Evolutionary conservation across 2,113 vertebrate species (phyloP).

Genomic region (Brachyhypopomus occidentalis): DNA sequence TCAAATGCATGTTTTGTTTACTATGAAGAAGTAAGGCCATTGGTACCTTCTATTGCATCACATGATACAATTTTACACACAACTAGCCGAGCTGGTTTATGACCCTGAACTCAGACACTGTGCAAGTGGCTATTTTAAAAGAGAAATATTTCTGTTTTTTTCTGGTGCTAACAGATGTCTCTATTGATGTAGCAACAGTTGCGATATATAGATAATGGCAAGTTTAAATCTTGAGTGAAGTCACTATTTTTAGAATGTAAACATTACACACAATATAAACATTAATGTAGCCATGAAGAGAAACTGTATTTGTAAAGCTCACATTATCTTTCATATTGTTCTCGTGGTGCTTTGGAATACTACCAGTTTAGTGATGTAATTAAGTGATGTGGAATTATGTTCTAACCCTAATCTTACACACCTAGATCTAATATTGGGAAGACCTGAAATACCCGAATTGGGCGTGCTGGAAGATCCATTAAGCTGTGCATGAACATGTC

Average conservation of each 20-base stretch:
- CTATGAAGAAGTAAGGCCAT: not conserved
- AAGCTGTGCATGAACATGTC: too few relatives aligned
- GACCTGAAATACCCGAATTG: too few relatives aligned
- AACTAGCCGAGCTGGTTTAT: constrained; percentile 13
- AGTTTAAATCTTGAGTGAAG: not conserved
- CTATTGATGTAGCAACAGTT: not conserved
- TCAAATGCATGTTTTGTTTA: not conserved
- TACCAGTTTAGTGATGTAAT: too few relatives aligned
- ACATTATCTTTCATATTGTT: too few relatives aligned
- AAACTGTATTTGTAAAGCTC: too few relatives aligned
- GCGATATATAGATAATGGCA: not conserved
- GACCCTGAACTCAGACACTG: not conserved
- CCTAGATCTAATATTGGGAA: not conserved
- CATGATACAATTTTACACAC: constrained; percentile 22
- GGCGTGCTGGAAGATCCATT: too few relatives aligned
- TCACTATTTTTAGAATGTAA: not conserved
- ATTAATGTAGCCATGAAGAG: too few relatives aligned
- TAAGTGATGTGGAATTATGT: too few relatives aligned
- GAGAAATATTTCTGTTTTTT: not conserved
- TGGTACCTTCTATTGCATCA: not conserved
- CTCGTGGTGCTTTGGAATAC: too few relatives aligned
- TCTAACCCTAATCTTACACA: not conserved
- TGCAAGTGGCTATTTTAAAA: not conserved
- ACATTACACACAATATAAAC: too few relatives aligned
- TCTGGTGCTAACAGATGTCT: too few relatives aligned